Percentiles rank a stretch among this genome's conserved stretches.
phyloP scores from a whole-genome alignment of 2,888 invertebrate genomes.

The Andricus quercusramuli region DNA sequence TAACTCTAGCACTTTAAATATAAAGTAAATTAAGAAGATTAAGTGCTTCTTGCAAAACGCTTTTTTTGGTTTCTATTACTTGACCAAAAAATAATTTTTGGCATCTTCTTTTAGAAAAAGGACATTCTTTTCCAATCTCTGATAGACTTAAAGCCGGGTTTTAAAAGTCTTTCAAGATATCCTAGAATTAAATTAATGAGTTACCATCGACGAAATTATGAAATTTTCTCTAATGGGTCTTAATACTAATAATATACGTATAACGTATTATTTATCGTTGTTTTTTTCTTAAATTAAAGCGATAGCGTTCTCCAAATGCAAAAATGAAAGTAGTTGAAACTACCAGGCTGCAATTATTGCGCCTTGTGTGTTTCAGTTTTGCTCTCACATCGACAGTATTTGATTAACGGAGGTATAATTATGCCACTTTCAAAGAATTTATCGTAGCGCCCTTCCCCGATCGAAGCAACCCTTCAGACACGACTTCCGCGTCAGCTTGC shows the following conservation, averaged over 20 bases:
- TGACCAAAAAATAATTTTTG: too few relatives aligned
- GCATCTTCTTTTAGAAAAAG: too few relatives aligned
- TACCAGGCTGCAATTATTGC: neutral
- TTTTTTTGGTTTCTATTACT: neutral
- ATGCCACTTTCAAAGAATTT: constrained; percentile 63
- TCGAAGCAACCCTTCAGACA: constrained; percentile 55
- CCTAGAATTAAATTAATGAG: neutral
- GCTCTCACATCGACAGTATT: constrained; percentile 50
- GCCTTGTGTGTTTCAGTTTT: constrained; percentile 3
- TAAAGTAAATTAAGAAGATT: neutral
- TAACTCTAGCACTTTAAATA: neutral
- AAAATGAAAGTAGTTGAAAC: neutral
- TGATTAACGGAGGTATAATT: constrained; percentile 64
- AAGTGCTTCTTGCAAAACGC: too few relatives aligned
- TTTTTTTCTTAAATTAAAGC: neutral
- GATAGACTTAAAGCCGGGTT: too few relatives aligned
- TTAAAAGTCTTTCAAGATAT: too few relatives aligned
- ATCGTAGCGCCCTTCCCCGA: constrained; percentile 58
- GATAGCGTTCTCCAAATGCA: neutral
- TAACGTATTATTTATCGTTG: neutral
- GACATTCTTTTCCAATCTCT: too few relatives aligned
- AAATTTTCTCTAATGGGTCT: neutral
- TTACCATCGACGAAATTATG: neutral
- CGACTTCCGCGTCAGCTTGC: constrained; percentile 65
- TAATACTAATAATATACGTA: neutral